Evolutionary conservation across 2,113 vertebrate species (phyloP).

Genomic region (Cephalopholis sonnerati): DNA sequence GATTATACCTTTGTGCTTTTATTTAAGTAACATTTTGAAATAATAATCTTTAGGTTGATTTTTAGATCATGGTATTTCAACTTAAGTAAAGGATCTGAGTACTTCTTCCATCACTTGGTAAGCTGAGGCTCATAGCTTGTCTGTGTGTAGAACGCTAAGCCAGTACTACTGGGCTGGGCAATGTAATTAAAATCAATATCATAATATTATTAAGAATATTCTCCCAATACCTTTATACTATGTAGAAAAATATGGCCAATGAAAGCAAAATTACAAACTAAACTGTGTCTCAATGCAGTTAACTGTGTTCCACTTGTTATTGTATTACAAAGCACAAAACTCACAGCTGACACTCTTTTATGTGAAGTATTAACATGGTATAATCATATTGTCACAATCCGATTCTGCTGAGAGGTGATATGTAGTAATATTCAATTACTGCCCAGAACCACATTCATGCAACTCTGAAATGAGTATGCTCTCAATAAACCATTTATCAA

Average conservation of each 20-base stretch:
- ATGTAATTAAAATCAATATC: not conserved
- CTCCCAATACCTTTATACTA: no score
- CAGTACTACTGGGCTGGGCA: not conserved
- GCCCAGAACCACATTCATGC: no score
- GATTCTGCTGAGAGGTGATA: not conserved
- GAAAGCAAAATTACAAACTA: not conserved
- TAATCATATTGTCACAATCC: not conserved
- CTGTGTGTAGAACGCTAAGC: not conserved
- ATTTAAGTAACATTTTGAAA: no score
- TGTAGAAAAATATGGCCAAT: not conserved
- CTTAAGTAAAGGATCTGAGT: no score
- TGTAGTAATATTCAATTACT: no score
- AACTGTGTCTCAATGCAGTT: not conserved
- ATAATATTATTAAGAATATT: not conserved
- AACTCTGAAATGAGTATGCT: no score
- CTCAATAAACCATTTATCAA: no score
- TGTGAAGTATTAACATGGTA: not conserved
- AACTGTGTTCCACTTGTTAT: not conserved
- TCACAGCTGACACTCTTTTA: no score
- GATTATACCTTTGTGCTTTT: no score
- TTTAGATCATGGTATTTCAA: no score
- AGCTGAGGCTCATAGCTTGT: not conserved
- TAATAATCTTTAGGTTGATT: no score
- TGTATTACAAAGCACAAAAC: not conserved
- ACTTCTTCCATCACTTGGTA: no score